Conservation (phyloP, 2,888 invertebrate genomes). For the Cenopis cana region DNA sequence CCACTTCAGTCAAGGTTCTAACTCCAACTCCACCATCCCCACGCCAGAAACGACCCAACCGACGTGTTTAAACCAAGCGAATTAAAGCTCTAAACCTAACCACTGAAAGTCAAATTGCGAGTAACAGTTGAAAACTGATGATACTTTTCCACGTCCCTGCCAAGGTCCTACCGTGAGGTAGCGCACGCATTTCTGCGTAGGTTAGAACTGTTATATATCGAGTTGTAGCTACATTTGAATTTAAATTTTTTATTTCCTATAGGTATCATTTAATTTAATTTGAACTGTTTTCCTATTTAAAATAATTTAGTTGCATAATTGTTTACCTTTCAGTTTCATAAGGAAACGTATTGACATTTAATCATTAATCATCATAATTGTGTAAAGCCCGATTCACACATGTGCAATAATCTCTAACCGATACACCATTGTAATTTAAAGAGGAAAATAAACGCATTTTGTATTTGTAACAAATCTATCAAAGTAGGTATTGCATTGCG, state of each 20-base stretch:
- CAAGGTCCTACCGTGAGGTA: constrained; percentile 73
- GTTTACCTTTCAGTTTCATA: too few relatives aligned
- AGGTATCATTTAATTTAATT: too few relatives aligned
- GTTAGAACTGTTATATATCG: constrained; percentile 58
- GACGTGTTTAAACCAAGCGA: constrained; percentile 39
- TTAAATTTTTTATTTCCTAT: constrained; percentile 45
- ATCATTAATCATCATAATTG: too few relatives aligned
- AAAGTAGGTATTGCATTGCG: too few relatives aligned
- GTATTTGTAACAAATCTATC: too few relatives aligned
- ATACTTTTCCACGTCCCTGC: constrained; percentile 74
- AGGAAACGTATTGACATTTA: too few relatives aligned
- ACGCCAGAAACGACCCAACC: constrained; percentile 54
- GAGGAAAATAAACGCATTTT: too few relatives aligned
- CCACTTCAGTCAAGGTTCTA: constrained; percentile 82
- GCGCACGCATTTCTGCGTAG: constrained; percentile 65
- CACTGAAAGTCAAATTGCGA: constrained; percentile 47
- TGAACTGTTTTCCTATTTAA: too few relatives aligned
- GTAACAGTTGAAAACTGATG: constrained; percentile 58
- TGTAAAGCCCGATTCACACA: too few relatives aligned
- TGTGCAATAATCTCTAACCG: too few relatives aligned
- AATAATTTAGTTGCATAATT: too few relatives aligned
- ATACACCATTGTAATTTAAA: too few relatives aligned
- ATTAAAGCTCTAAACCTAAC: constrained; percentile 39
- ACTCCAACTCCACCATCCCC: constrained; percentile 57
- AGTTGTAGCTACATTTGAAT: constrained; percentile 45